Conservation (phyloP, 2,113 vertebrate genomes). For the Illadopsis cleaveri region DNA sequence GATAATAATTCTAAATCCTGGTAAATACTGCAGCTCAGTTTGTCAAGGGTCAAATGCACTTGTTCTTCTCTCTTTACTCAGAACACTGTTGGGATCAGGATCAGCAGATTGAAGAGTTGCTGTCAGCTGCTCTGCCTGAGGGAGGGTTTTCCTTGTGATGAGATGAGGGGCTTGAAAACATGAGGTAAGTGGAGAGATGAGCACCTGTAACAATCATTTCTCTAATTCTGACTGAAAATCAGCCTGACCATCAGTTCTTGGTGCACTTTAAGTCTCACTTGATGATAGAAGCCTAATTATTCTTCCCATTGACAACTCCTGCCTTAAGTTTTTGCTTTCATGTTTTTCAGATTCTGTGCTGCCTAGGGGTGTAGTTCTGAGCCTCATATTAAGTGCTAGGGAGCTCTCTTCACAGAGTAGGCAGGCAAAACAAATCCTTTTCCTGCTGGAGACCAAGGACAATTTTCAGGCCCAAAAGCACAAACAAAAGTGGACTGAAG, state of each 20-base stretch:
- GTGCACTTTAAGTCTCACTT: not conserved
- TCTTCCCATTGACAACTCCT: not conserved
- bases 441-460: too few species aligned
- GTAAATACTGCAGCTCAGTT: not conserved
- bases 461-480: too few species aligned
- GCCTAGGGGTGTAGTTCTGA: too few species aligned
- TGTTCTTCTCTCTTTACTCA: not conserved
- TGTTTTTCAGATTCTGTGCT: too few species aligned
- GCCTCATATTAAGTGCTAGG: too few species aligned
- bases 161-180: not conserved
- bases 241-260: not conserved
- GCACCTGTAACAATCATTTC: not conserved
- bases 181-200: not conserved
- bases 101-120: conserved; percentile 20
- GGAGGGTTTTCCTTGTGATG: not conserved
- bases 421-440: too few species aligned
- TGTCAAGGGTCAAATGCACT: not conserved
- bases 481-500: too few species aligned
- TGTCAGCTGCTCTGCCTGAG: conserved; percentile 18
- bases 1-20: not conserved
- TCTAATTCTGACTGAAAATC: conserved; percentile 14
- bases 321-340: too few species aligned
- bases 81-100: conserved; percentile 14
- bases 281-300: not conserved
- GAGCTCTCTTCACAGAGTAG: too few species aligned